Base-by-base conservation (phyloP, 2,888 invertebrate species). In the Pherbina coryleti region DNA sequence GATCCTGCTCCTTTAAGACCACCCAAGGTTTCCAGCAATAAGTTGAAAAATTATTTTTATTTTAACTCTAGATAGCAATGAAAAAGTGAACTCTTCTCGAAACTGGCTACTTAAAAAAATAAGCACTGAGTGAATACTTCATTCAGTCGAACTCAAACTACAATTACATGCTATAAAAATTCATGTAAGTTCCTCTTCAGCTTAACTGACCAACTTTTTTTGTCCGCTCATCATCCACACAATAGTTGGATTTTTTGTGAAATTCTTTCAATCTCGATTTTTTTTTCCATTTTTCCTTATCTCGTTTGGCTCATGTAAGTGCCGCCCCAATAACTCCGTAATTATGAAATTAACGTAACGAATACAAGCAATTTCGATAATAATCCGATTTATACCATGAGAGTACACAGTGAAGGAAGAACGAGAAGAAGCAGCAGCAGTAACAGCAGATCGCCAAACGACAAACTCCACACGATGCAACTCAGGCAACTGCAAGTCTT, bases 281-380 rank as follows among this genome's bases (percentile, higher is more conserved):
- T 60, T 28, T 28, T 11, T 28, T 22, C 11, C 0, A 14, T 28
- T 25, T 22, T 22, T 8, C 4, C 57, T 7, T 14, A 14, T 60
- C 57, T 19, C 57, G 57, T 19, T 34, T 14, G 19, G 3, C 49
- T 31, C 51, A 28, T 60, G 60, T 22, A 22, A 60, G 37, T 72
- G 66, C 49, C 69, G 73, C 57, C 73, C 60, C 77, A 67, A 55
- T 72, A 64, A 73, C 49, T 44, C 60, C 49, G 67, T 69, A 77
- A 77, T 77, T 77, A 77, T 77, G 73, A 73, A 77, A 77, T 77
- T 73, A 77, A 73, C 77, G 73, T 73, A 77, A 77, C 77, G 73
- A 77, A 71, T 74, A 77, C 77, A 77, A 77, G 77, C 73, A 77
- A 77, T 77, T 77, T 73, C 49, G 77, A 69, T 77, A 77, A 74